Base-by-base conservation (phyloP, 2,797 vertebrate genomes). In the Alfaro cultratus region DNA sequence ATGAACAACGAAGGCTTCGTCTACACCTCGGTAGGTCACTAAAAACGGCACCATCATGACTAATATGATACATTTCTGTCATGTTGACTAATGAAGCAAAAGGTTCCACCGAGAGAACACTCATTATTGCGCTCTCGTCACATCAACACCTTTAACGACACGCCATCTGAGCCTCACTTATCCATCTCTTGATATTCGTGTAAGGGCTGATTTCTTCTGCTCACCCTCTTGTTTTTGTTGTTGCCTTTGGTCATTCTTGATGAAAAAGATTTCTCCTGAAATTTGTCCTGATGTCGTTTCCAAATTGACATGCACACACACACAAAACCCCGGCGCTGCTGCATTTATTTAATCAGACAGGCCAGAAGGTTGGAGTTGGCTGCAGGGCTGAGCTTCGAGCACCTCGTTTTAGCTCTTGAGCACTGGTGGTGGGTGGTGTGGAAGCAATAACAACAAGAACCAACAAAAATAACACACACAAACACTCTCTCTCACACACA, bases 1-100 rank as follows among this genome's bases (percentile, higher is more conserved):
- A 99, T 99, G 98, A 99, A 99, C 96, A 99, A 98, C 6, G 98
- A 99, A 94, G 98, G 98, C 89, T 99, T 98, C 89, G 96, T 99
- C 80, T 99, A 99, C 92, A 98, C 98, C 91, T 99, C 98, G 83
- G 98, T 99, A 95, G 97, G 98, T 96, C 90, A 18, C 57, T 31
- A 34, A 41, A 80, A 64, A 34, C 73, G 80, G 49, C 39, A 80
- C n/a, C 76, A 78, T 71, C 62, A 76, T 76, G 73, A 76, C 57
- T 60, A 74, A 78, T 49, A 79, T 13, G 62, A 79, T 41, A 55
- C 26, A 43, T 39, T 45, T 41, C 29, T 46, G 55, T 86, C 77
- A 23, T 36, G 36, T 41, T 84, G 80, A 89, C 72, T 79, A 72
- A 83, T 85, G 62, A 88, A 85, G 60, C 82, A 78, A 77, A 82